A percentile compares a stretch with the other conserved stretches of the same genome.
These are phyloP conservation scores for Ispidina picta DNA, from an alignment of 2,797 vertebrate species.

Conservation along the genomic window DNA sequence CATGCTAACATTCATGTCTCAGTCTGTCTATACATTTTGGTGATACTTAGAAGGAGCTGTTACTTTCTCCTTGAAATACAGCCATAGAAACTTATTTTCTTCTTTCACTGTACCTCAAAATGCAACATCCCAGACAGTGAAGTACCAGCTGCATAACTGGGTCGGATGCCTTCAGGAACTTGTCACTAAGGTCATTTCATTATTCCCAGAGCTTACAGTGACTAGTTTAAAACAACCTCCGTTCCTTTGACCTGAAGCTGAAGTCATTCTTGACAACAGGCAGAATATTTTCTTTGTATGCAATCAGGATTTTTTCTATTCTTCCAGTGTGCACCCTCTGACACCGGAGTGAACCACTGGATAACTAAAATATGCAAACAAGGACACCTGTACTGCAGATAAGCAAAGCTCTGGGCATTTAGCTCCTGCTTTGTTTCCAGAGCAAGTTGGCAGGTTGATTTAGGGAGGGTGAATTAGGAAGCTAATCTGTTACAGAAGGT, in stretches of 20 bases:
- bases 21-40: rapidly evolving
- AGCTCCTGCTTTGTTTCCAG: conserved; percentile 38
- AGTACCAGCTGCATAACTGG: neutral
- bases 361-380: neutral
- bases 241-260: neutral
- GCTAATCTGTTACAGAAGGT: conserved; percentile 25
- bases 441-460: conserved; percentile 16
- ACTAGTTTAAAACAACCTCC: neutral
- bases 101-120: neutral
- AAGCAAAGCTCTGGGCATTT: neutral
- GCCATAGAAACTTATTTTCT: neutral
- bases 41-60: neutral
- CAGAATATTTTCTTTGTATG: neutral
- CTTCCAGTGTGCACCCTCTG: neutral
- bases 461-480: conserved; percentile 14
- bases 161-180: neutral
- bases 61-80: neutral
- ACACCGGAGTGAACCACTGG: neutral
- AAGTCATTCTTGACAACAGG: neutral
- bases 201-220: neutral
- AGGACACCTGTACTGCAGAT: neutral
- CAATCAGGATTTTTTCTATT: neutral
- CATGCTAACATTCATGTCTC: rapidly evolving
- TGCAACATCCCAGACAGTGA: neutral
- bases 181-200: neutral